Percentiles rank a stretch among this genome's conserved stretches.
These are phyloP conservation scores for Salmo trutta DNA, from an alignment of 2,797 vertebrate genomes.

Conservation along the genomic window DNA sequence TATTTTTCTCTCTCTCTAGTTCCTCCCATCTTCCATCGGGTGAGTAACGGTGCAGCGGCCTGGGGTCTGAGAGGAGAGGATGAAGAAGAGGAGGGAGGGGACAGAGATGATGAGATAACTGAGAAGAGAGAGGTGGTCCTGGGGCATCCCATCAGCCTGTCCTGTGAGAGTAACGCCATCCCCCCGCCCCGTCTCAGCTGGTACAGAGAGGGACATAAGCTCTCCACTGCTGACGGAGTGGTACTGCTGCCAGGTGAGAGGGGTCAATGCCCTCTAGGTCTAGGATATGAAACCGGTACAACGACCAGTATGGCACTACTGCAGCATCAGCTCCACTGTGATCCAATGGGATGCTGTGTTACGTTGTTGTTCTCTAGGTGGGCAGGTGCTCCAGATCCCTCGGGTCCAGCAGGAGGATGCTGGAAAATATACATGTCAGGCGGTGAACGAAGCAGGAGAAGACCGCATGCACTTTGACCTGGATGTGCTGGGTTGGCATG, in stretches of 20 bases:
- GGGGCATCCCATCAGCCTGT: slow-evolving; percentile 78
- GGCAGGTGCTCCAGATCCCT: slow-evolving; percentile 85
- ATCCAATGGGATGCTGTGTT: background rate
- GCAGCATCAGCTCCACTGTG: background rate
- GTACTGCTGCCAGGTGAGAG: slow-evolving; percentile 82
- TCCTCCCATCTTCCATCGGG: slow-evolving; percentile 87
- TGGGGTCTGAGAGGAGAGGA: slow-evolving; percentile 65
- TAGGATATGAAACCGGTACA: background rate
- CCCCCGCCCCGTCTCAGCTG: slow-evolving; percentile 85
- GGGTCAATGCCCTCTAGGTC: background rate
- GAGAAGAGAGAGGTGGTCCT: slow-evolving; percentile 82
- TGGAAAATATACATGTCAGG: slow-evolving; percentile 86
- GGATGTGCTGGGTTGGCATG: slow-evolving; percentile 83
- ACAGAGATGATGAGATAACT: slow-evolving; percentile 68
- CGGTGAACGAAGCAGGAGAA: slow-evolving; percentile 83
- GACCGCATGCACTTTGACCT: slow-evolving; percentile 88
- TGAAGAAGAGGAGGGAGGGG: slow-evolving; percentile 57
- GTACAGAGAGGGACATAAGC: slow-evolving; percentile 82
- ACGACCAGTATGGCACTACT: background rate
- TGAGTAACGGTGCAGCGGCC: slow-evolving; percentile 68
- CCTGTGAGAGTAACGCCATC: slow-evolving; percentile 86
- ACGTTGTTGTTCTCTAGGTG: slow-evolving; percentile 62
- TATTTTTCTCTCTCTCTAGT: slow-evolving; percentile 67
- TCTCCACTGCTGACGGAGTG: slow-evolving; percentile 70
- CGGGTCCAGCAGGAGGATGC: slow-evolving; percentile 75